A percentile compares a stretch with the other conserved stretches of the same genome.
phyloP scores from a whole-genome alignment of 2,888 invertebrate genomes.

The Habroteleia sp. region DNA sequence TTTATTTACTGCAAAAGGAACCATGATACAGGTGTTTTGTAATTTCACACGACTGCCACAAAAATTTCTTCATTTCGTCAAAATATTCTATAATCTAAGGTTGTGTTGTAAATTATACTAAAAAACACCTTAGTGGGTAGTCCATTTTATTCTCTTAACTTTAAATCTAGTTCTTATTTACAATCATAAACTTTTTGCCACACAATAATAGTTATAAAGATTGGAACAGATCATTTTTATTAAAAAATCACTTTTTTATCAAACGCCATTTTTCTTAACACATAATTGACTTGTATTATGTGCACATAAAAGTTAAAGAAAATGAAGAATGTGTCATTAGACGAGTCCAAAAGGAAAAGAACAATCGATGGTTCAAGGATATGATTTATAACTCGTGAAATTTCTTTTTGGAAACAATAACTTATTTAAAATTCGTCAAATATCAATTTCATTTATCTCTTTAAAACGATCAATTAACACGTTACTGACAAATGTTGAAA shows the following conservation, averaged over 20 bases:
- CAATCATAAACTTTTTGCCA: conserved; percentile 28
- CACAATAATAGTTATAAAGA: conserved; percentile 22
- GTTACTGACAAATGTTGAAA: conserved; percentile 23
- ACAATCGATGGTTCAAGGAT: no score
- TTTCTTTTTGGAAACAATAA: no score
- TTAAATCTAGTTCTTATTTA: conserved; percentile 23
- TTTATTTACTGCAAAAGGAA: no score
- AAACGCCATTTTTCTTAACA: neutral
- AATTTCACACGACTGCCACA: conserved; percentile 38
- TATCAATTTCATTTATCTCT: neutral
- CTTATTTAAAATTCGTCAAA: neutral
- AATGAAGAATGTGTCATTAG: no score
- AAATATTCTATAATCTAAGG: conserved; percentile 42
- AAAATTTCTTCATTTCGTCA: conserved; percentile 48
- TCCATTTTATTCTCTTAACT: conserved; percentile 7
- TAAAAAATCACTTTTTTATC: conserved; percentile 15
- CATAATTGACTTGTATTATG: conserved; percentile 6
- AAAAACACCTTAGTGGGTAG: conserved; percentile 22
- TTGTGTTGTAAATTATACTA: conserved; percentile 34
- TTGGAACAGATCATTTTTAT: conserved; percentile 1
- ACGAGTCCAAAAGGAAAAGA: no score
- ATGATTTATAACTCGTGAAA: no score
- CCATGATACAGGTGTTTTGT: conserved; percentile 9
- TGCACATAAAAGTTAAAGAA: no score
- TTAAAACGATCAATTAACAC: conserved; percentile 8